Conservation (phyloP, 2,113 vertebrate species). For the Phalacrocorax carbo region DNA sequence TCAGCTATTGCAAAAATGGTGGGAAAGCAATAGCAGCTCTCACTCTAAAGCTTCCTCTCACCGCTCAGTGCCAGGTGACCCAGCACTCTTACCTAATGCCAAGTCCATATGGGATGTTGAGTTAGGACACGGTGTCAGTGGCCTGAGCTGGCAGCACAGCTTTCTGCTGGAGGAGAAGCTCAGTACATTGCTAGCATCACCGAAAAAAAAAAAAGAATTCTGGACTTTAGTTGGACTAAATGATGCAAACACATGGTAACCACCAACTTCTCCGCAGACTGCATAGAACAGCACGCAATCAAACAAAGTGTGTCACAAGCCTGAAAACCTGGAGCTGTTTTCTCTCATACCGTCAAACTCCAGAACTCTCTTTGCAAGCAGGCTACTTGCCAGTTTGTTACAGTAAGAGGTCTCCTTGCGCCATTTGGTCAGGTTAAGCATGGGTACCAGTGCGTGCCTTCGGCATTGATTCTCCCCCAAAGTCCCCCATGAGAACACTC, state of each 20-base stretch:
- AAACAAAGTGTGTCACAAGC: neutral
- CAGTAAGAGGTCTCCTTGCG: neutral
- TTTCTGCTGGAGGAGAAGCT: neutral
- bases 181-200: neutral
- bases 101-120: neutral
- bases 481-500: neutral
- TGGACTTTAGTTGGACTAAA: neutral
- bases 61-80: rapidly evolving
- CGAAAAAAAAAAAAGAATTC: neutral
- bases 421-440: neutral
- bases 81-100: neutral
- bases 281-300: neutral
- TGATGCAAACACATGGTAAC: neutral
- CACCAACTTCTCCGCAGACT: neutral
- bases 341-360: neutral
- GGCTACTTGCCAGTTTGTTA: neutral
- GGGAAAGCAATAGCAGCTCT: neutral
- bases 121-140: neutral
- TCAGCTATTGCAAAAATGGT: neutral
- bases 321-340: neutral
- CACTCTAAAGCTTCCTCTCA: neutral
- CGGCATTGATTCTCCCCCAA: rapidly evolving
- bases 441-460: rapidly evolving
- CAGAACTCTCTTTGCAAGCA: neutral
- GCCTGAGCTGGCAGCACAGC: neutral